Evolutionary conservation across 2,888 invertebrate species (phyloP).

Genomic region (Mythimna albipuncta): DNA sequence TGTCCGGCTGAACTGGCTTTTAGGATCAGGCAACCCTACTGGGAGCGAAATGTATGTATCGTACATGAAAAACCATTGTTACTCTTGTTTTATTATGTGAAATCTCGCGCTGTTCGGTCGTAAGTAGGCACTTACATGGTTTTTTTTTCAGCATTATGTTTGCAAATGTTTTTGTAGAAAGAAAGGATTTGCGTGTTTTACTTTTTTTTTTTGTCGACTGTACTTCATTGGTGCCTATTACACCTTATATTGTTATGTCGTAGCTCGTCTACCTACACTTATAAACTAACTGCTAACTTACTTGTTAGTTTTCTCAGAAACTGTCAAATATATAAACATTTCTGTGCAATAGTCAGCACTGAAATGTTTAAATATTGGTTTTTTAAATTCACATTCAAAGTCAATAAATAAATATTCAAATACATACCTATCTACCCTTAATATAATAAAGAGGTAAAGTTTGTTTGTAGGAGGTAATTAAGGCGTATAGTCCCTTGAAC

Average conservation of each 20-base stretch:
- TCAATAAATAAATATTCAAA: no score
- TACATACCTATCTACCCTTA: no score
- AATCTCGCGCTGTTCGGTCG: slow-evolving; percentile 36
- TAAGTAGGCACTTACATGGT: slow-evolving; percentile 3
- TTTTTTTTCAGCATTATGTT: slow-evolving; percentile 8
- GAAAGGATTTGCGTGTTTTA: no score
- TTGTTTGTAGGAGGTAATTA: no score
- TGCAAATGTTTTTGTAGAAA: slow-evolving; percentile 10
- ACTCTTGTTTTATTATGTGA: slow-evolving; percentile 63
- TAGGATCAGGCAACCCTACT: neutral
- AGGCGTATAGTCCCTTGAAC: no score
- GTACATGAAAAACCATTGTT: slow-evolving; percentile 62
- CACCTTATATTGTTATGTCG: neutral
- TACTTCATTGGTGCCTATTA: neutral
- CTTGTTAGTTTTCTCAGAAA: no score
- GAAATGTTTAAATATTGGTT: no score
- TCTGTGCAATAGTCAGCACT: no score
- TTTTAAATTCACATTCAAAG: no score
- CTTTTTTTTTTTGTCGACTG: neutral
- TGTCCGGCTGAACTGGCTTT: neutral
- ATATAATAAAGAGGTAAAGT: no score
- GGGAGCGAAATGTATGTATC: slow-evolving; percentile 19
- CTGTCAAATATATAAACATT: no score
- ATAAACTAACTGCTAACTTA: no score
- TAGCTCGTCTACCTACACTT: neutral